These are phyloP conservation scores for Carlito syrichta DNA, from an alignment of 2,113 vertebrate species.

Conservation along the genomic window DNA sequence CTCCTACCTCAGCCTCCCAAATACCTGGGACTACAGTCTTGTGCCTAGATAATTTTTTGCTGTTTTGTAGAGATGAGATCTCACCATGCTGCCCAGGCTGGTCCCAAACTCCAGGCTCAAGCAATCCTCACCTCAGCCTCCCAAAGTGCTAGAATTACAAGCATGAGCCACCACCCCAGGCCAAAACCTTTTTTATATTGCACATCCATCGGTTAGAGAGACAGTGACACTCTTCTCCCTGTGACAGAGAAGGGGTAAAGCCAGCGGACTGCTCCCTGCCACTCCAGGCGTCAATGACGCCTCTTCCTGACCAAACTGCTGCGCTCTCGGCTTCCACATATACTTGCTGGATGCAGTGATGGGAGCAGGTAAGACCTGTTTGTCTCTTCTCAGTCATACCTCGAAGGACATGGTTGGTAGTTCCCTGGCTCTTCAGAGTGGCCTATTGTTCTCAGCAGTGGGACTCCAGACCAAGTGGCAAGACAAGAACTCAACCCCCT, in stretches of 20 bases:
- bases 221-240: background rate
- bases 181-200: background rate
- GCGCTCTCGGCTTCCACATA: background rate
- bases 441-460: background rate
- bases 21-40: too few relatives aligned
- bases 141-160: too few relatives aligned
- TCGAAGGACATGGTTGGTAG: background rate
- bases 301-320: background rate
- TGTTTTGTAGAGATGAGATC: too few relatives aligned
- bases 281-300: background rate
- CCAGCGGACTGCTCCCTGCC: background rate
- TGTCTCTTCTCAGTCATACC: background rate
- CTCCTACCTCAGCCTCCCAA: too few relatives aligned
- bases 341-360: background rate
- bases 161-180: too few relatives aligned
- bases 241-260: background rate
- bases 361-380: too few relatives aligned
- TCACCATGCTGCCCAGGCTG: too few relatives aligned
- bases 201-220: background rate
- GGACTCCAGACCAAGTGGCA: background rate
- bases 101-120: too few relatives aligned
- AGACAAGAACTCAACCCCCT: background rate
- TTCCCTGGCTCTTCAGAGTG: background rate
- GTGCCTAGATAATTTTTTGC: too few relatives aligned
- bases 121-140: too few relatives aligned